Evolutionary conservation across 1,140 invertebrate genomes (phyloP).

Genomic region (Drosophila mayri): DNA sequence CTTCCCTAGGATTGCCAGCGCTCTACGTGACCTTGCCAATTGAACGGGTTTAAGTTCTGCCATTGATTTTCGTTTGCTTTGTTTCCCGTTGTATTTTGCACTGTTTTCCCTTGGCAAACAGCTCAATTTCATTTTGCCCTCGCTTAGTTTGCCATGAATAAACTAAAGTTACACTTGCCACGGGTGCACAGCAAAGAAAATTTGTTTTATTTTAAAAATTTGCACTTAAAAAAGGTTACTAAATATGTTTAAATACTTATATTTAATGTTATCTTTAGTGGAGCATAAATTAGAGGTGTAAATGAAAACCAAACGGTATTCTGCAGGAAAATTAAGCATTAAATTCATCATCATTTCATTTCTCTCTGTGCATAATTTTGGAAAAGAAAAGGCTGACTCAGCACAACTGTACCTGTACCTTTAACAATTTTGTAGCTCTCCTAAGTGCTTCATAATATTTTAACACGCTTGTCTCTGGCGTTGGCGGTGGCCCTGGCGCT

Average conservation of each 20-base stretch:
- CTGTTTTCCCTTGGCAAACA: slow-evolving; percentile 67
- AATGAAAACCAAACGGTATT: background rate
- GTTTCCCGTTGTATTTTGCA: slow-evolving; percentile 66
- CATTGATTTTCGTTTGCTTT: slow-evolving; percentile 74
- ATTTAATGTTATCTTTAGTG: too few relatives aligned
- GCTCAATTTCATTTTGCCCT: slow-evolving; percentile 70
- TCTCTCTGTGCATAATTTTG: slow-evolving; percentile 5
- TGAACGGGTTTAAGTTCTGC: slow-evolving; percentile 58
- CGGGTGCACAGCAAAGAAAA: background rate
- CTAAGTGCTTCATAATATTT: slow-evolving; percentile 82
- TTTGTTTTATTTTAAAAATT: background rate
- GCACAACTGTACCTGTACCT: slow-evolving; percentile 54
- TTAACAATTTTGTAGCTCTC: slow-evolving; percentile 59
- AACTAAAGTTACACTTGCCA: slow-evolving; percentile 48
- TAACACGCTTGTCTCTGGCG: slow-evolving; percentile 61
- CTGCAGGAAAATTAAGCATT: background rate
- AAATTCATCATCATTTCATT: background rate
- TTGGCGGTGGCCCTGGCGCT: slow-evolving; percentile 10
- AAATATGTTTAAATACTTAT: too few relatives aligned
- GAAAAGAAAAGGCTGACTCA: background rate
- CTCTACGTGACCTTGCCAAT: slow-evolving; percentile 70
- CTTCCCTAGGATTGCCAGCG: slow-evolving; percentile 5
- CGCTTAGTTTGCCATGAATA: slow-evolving; percentile 60
- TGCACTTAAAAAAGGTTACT: too few relatives aligned
- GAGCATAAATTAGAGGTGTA: too few relatives aligned